Percentiles rank a stretch among this genome's conserved stretches.
phyloP scores from a whole-genome alignment of 1,140 invertebrate species.

The Trachymyrmex septentrionalis region DNA sequence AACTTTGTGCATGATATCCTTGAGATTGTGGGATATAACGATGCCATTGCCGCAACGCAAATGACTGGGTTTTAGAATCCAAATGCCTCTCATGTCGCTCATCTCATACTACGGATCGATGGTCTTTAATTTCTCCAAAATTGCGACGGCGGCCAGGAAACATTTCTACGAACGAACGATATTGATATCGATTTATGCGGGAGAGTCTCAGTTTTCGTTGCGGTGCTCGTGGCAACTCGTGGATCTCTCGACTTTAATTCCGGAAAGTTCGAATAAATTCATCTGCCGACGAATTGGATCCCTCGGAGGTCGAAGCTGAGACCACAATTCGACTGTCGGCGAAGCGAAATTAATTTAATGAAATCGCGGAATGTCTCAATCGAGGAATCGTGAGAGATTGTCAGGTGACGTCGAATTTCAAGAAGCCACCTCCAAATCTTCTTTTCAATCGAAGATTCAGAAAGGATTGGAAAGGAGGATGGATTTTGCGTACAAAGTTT shows the following conservation, averaged over 20 bases:
- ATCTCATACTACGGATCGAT: constrained; percentile 90
- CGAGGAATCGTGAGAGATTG: constrained; percentile 5
- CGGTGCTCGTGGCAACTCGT: background rate
- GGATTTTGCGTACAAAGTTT: constrained; percentile 8
- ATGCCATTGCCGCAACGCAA: constrained; percentile 95
- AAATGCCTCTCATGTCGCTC: constrained; percentile 94
- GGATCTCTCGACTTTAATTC: constrained; percentile 57
- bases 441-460: background rate
- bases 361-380: constrained; percentile 51
- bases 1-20: constrained; percentile 90
- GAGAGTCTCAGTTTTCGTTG: constrained; percentile 7
- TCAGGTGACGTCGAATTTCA: constrained; percentile 27
- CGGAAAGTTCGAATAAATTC: constrained; percentile 63
- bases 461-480: background rate
- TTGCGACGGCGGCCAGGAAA: constrained; percentile 76
- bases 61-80: constrained; percentile 97
- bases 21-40: constrained; percentile 88
- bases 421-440: background rate
- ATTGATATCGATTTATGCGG: constrained; percentile 63
- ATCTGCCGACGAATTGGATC: constrained; percentile 49
- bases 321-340: constrained; percentile 41
- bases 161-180: constrained; percentile 54
- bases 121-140: constrained; percentile 88
- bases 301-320: background rate
- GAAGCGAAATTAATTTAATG: constrained; percentile 59